Evolutionary conservation across 2,888 invertebrate genomes (phyloP), one percentile per base, ranked within the genome.

Genomic region (Notodonta dromedarius): DNA sequence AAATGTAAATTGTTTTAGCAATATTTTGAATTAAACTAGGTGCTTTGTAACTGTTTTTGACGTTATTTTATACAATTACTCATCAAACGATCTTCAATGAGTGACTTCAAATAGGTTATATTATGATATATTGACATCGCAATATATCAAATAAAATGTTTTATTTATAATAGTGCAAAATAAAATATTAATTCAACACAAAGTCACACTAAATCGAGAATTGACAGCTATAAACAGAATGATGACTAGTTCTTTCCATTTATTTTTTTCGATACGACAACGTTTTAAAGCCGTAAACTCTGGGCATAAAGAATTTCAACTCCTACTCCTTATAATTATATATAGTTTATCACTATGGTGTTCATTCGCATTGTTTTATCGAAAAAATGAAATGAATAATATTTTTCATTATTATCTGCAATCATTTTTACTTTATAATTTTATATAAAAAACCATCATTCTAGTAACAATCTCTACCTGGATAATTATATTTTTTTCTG

Each of bases 401-500:
- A 77, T 80, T 76, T 78, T 77, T 82, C 24, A 2, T 81, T 81
- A 80, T 76, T 78, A 78, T 85, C 80, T 83, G 87, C 81, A 80
- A 76, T 82, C 76, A 75, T 83, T 83, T 83, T 81, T 83, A 82
- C 76, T 85, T 86, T 79, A 84, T 84, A 84, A 52, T 85, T 88
- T 85, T 89, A 77, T 89, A 90, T 90, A 92, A 92, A 24, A 92
- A 93, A 91, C 87, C 91, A 90, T 89, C 90, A 87, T 86, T 90
- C 91, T 93, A 93, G 84, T 93, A 93, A 93, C 93, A 93, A 93
- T 89, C 79, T 89, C 93, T 93, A 93, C 93, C 84, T 82, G 91
- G 86, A 89, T 92, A 82, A 16, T 78, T 73, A 88, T 91, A 90
- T 85, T 88, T 24, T 24, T 85, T 73, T 76, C 83, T 89, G 80